Evolutionary conservation across 2,888 invertebrate species (phyloP), one percentile per base, ranked within the genome.

Genomic region (Acrobasis suavella): DNA sequence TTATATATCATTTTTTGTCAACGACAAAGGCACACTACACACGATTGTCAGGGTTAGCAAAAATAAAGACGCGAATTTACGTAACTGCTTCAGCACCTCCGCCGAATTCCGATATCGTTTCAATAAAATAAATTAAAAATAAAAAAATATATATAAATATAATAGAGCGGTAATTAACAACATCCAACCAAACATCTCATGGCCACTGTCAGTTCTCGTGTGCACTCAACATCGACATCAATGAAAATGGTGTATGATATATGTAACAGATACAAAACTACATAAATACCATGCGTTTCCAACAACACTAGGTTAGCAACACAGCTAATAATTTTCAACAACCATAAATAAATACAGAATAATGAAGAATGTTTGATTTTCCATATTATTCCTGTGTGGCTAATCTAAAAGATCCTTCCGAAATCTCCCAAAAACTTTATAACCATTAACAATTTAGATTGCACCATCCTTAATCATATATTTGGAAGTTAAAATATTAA

Each of bases 171-270:
- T 72, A 66, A 67, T 32, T 69, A 67, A 68, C 64, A 16, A 73
- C 69, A 63, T 66, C 73, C 75, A 79, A 77, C 72, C 75, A 76
- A 80, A 79, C 78, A 71, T 78, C 76, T 74, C 83, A 88, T 86
- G 87, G 87, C 86, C 86, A 83, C 83, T 72, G 71, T 76, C 69
- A 72, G 69, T 71, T 78, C 72, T 78, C 72, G 72, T 66, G 71
- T 71, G 64, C 61, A 62, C 62, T 63, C 55, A 64, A 70, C 69
- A 69, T 63, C 69, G 68, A 67, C 67, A 65, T 65, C 17, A 37
- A 50, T 22, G n/a, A 14, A 50, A 59, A 50, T 50, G 37, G 37
- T 39, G 60, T 32, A n/a, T 60, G 38, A 15, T 3, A 38, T 32
- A 15, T 37, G 38, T 58, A 49, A 46, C 32, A 14, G 46, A 61